These are phyloP conservation scores for Montipora capricornis DNA, from an alignment of 64 coral and sea anemone genomes.

Conservation along the genomic window DNA sequence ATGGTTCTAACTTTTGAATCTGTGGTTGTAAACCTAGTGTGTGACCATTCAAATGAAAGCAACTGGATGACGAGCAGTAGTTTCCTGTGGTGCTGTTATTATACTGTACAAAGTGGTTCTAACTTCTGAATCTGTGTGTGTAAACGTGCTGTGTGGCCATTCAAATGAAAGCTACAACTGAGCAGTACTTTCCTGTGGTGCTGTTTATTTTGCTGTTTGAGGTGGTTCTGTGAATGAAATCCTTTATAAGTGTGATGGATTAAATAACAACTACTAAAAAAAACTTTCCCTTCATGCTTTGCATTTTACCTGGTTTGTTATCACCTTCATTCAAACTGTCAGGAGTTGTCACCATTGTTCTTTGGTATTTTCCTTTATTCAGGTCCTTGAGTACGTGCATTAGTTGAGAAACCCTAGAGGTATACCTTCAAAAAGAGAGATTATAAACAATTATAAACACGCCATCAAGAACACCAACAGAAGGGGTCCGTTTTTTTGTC, in stretches of 20 bases:
- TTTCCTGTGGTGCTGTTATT: neutral
- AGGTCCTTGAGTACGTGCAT: slow-evolving; percentile 92
- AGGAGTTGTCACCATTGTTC: slow-evolving; percentile 75
- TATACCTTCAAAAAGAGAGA: slow-evolving; percentile 74
- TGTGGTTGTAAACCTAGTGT: no score
- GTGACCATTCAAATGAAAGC: no score
- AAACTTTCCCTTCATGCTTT: no score
- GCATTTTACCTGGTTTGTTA: slow-evolving; percentile 41
- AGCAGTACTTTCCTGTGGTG: neutral
- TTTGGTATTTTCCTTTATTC: slow-evolving; percentile 89
- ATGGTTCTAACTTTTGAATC: no score
- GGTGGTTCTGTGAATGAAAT: no score
- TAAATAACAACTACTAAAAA: no score
- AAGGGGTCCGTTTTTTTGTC: no score
- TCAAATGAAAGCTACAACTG: neutral
- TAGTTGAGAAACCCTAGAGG: slow-evolving; percentile 88
- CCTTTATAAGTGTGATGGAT: no score
- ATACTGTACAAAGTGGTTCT: neutral
- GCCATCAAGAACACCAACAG: no score
- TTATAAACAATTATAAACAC: no score
- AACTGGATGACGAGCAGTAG: neutral
- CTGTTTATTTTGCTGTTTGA: neutral
- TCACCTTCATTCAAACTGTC: slow-evolving; percentile 19
- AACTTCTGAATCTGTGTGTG: no score
- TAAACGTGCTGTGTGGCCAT: no score